Base-by-base conservation (phyloP, 1,140 invertebrate genomes). In the Oryzaephilus surinamensis region DNA sequence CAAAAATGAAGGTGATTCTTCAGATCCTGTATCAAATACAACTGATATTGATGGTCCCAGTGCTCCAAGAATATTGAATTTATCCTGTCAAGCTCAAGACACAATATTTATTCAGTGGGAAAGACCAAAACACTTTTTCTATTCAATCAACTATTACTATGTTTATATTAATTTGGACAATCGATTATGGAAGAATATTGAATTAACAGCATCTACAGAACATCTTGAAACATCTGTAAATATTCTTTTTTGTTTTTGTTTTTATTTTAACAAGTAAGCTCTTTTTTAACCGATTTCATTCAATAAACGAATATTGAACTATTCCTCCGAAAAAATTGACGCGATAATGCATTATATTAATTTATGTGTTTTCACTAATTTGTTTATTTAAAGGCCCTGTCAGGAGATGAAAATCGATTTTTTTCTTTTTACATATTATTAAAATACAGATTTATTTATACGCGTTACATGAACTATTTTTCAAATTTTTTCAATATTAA, bases 21-120 rank as follows among this genome's bases (percentile, higher is more conserved):
- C 85, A 6, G 74, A 80, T 45, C 64, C 74, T 2, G 71, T 90
- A 29, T 70, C 72, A 32, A 77, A 81, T 17, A 70, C 73, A 36
- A 91, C 87, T 1, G 88, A 93, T 63, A 80, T 92, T 19, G 70
- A 69, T 30, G 83, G 82, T 3, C 88, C 89, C 5, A 79, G 75
- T 45, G 69, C 84, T 3, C 88, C 89, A 1, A 61, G 71, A 41
- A 81, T 92, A 54, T 61, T 84, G 11, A 90, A 91, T 61, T 61
- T 90, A 11, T 85, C 83, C 7, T 93, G 89, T 58, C 76, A 85
- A 48, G 65, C 72, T 19, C 68, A 79, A 43, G 81, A 85, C 45
- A 76, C 81, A 10, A 70, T 91, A 7, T 83, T 74, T 55, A 63
- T 92, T 14, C 79, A 86, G 47, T 92, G 87, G 87, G 72, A 78